Base-by-base conservation (phyloP, 2,888 invertebrate species). In the Megalurothrips usitatus region DNA sequence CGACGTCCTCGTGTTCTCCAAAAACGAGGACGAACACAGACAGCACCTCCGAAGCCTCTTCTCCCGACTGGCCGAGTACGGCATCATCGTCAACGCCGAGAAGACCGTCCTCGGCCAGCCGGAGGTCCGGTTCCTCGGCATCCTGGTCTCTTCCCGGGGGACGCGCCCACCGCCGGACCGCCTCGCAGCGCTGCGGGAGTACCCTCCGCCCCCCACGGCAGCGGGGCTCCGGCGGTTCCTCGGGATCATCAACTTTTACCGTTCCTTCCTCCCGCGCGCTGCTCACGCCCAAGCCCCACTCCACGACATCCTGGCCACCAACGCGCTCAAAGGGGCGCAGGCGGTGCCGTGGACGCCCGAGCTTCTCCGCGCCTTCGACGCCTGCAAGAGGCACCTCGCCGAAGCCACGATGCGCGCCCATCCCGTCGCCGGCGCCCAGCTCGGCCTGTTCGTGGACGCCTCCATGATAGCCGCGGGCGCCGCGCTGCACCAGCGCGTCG, bases 1-100 rank as follows among this genome's bases (percentile, higher is more conserved):
- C 81, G 83, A 84, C 68, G 81, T 83, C 43, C 81, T 84, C 43
- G 80, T 84, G 1, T 82, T 83, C 26, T 83, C 83, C 26, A 2
- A 11, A 19, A 34, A 47, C 1, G 26, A 12, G 26, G 79, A 63
- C 34, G 68, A 82, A 43, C 82, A 82, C 58, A 58, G 34, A 23
- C 26, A 79, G 23, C 82, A 83, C 63, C 81, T 81, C 12, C 48
- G 47, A 23, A 47, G 6, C 34, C 58, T 82, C 10, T 43, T 82
- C 79, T 8, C 26, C 1, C 82, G 82, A 26, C 52, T 82, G 0
- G 80, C n/a, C n/a, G n/a, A n/a, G n/a, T n/a, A n/a, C n/a, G n/a
- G n/a, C n/a, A n/a, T n/a, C n/a, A n/a, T n/a, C n/a, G n/a, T n/a
- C n/a, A n/a, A n/a, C n/a, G n/a, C n/a, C n/a, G n/a, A n/a, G n/a